These are phyloP conservation scores for Perca fluviatilis DNA, from an alignment of 2,113 vertebrate species.

Conservation along the genomic window DNA sequence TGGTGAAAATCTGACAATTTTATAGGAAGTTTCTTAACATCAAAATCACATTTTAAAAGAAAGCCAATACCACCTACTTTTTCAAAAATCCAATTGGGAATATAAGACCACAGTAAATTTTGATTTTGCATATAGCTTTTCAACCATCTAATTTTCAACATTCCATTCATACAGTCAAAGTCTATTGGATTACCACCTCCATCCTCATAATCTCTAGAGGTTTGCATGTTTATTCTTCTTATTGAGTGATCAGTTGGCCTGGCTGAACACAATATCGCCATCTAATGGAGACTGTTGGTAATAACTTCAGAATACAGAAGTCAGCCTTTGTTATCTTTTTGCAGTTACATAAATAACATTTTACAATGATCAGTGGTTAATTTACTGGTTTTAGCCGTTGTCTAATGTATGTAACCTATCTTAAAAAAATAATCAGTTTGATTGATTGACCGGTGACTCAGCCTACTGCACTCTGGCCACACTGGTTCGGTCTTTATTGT, in stretches of 20 bases:
- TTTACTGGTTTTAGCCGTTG: neutral
- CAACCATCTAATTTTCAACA: too few species aligned
- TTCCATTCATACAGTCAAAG: too few species aligned
- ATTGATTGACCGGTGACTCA: neutral
- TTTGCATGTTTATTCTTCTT: neutral
- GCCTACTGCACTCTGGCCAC: neutral
- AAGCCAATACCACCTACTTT: too few species aligned
- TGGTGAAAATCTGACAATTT: too few species aligned
- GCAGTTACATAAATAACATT: neutral
- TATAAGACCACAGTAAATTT: too few species aligned
- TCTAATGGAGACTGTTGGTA: slow-evolving; percentile 17
- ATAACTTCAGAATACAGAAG: neutral
- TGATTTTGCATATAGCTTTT: too few species aligned
- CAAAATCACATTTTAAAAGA: too few species aligned
- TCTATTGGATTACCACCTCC: too few species aligned
- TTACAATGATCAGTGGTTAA: neutral
- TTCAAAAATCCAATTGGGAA: too few species aligned
- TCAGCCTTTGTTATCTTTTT: neutral
- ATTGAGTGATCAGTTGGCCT: neutral
- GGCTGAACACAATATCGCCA: neutral
- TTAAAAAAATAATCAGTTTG: neutral
- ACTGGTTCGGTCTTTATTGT: neutral
- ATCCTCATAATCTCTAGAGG: too few species aligned
- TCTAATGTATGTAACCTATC: neutral
- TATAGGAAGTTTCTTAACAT: too few species aligned